Base-by-base conservation (phyloP, 2,797 vertebrate species). In the Euthynnus affinis region DNA sequence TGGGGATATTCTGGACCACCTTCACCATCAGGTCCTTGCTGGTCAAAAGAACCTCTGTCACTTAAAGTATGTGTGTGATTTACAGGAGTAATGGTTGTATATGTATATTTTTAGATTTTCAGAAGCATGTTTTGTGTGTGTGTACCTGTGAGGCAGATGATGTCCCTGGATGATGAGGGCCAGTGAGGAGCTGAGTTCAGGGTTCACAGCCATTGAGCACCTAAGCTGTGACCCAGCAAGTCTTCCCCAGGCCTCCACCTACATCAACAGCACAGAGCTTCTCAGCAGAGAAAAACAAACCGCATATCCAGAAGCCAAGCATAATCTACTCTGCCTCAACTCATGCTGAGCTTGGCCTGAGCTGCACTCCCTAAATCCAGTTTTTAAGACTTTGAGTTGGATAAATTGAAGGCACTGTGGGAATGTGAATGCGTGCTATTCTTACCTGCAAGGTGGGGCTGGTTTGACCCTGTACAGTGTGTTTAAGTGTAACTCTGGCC, bases 21-120 rank as follows among this genome's bases (percentile, higher is more conserved):
- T 95, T 95, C 81, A 96, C 65, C 82, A 86, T 91, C 78, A 97
- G 67, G 68, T 96, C 94, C 84, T 95, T 94, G 77, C 96, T 98
- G 83, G 78, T 94, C 80, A 86, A 53, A 73, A 93, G 42, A 91
- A 69, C 83, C 70, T 9, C 2, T n/a, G 32, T 84, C 62, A 86
- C 12, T 63, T 57, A 32, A 23, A 27, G 15, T 13, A 9, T 57
- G 7, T 69, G 49, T 49, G 40, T 25, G 34, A 55, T 14, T 84
- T 83, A 88, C 13, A 53, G 25, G 14, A 40, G 18, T 29, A n/a
- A 37, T 18, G 9, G 22, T 17, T 25, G 17, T 57, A 17, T 32
- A 5, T 20, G 27, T 29, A 23, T 9, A 18, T 52, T 64, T 20
- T 53, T 34, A 29, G 32, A 18, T 52, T 64, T 20, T 53, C 48